phyloP scores from a whole-genome alignment of 2,888 invertebrate species.

The Plemyria rubiginata region DNA sequence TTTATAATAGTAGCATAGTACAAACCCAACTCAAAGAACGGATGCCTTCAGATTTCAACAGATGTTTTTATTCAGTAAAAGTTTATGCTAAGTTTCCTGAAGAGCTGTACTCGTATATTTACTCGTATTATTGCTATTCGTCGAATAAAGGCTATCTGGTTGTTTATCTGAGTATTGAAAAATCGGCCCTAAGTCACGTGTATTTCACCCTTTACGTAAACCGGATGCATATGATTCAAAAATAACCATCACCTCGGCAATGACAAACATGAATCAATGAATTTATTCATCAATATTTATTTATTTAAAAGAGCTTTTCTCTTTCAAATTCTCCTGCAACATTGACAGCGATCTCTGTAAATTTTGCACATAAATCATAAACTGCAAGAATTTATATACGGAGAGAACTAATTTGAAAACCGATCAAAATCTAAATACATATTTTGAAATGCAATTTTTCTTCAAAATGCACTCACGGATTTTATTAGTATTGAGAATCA shows the following conservation, averaged over 20 bases:
- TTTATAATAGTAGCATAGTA: too few species aligned
- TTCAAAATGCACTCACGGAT: neutral
- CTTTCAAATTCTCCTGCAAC: neutral
- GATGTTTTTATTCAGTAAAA: too few species aligned
- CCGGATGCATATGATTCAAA: neutral
- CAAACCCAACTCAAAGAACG: too few species aligned
- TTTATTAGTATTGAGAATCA: neutral
- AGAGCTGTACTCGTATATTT: too few species aligned
- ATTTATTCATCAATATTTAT: neutral
- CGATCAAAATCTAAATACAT: neutral
- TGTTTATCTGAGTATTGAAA: too few species aligned
- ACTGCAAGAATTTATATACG: neutral
- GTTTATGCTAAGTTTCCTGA: too few species aligned
- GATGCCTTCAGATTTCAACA: too few species aligned
- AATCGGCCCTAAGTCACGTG: neutral
- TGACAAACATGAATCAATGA: neutral
- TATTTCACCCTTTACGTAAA: neutral
- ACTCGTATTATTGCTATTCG: too few species aligned
- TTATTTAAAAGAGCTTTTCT: neutral
- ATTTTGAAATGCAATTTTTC: neutral
- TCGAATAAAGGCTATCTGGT: too few species aligned
- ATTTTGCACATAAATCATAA: neutral
- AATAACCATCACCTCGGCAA: neutral
- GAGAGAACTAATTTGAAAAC: neutral
- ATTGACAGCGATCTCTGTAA: neutral